These are phyloP conservation scores for Cavia porcellus DNA, from an alignment of 2,113 vertebrate species.

Conservation along the genomic window DNA sequence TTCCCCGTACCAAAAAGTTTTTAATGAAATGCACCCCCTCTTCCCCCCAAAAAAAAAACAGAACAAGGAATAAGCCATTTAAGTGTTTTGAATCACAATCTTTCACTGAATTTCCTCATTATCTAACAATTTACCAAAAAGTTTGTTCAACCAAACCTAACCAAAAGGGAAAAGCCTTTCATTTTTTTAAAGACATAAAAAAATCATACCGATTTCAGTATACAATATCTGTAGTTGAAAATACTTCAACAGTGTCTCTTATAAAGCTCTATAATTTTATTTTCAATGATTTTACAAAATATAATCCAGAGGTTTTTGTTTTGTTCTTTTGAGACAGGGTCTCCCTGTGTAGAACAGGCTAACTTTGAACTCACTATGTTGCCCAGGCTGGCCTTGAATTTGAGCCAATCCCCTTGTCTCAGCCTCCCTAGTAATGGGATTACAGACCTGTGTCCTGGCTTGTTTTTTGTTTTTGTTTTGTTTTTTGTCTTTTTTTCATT, in stretches of 20 bases:
- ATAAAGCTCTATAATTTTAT: slow-evolving; percentile 47
- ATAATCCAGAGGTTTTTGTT: background rate
- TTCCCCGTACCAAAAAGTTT: too few species aligned
- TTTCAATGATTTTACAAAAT: slow-evolving; percentile 47
- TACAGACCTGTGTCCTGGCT: background rate
- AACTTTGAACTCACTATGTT: background rate
- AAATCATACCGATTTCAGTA: slow-evolving; percentile 7
- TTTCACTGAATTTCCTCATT: slow-evolving; percentile 31
- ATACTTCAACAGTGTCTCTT: slow-evolving; percentile 30
- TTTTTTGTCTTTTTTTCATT: too few species aligned
- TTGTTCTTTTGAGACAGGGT: background rate
- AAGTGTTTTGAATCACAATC: background rate
- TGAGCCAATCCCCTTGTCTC: background rate
- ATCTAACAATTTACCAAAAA: slow-evolving; percentile 35
- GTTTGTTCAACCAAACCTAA: background rate
- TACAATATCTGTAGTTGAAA: slow-evolving; percentile 18
- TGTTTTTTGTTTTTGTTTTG: too few species aligned
- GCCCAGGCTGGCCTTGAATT: background rate
- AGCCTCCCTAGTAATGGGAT: background rate
- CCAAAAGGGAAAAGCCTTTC: background rate
- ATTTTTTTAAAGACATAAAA: background rate
- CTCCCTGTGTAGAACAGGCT: background rate
- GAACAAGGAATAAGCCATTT: slow-evolving; percentile 33
- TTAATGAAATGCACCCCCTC: background rate
- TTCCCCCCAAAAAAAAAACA: background rate